phyloP scores from a whole-genome alignment of 2,797 vertebrate genomes.

The Paguma larvata region DNA sequence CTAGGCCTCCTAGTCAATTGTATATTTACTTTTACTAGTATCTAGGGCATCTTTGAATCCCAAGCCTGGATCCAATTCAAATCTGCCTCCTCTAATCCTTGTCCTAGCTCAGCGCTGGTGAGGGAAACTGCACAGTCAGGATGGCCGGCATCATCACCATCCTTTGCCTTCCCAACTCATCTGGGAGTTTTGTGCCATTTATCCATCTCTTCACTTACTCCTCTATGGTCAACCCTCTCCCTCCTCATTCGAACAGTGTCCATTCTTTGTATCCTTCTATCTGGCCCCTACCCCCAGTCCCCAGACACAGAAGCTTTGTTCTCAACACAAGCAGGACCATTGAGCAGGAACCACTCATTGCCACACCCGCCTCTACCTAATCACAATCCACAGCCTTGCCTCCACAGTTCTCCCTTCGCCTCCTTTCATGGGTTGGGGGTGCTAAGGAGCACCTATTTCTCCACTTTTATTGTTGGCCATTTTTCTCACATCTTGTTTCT shows the following conservation, averaged over 20 bases:
- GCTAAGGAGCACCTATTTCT: not conserved
- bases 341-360: not conserved
- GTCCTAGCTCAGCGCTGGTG: not conserved
- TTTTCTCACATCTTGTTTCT: not conserved
- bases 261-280: not conserved
- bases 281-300: not conserved
- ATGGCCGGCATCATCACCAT: not conserved
- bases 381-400: fast-evolving
- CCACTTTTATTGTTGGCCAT: not conserved
- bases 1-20: not conserved
- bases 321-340: not conserved
- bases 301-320: not conserved
- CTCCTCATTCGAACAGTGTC: not conserved
- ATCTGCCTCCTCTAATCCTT: not conserved
- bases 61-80: conserved; percentile 14
- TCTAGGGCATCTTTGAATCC: not conserved
- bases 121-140: not conserved
- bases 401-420: not conserved
- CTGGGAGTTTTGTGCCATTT: not conserved
- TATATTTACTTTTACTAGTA: not conserved
- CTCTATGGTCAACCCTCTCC: not conserved
- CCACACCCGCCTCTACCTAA: not conserved
- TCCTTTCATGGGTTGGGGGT: not conserved
- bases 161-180: not conserved
- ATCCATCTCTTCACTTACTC: not conserved